phyloP scores from a whole-genome alignment of 2,888 invertebrate genomes.

The Catocala fraxini region DNA sequence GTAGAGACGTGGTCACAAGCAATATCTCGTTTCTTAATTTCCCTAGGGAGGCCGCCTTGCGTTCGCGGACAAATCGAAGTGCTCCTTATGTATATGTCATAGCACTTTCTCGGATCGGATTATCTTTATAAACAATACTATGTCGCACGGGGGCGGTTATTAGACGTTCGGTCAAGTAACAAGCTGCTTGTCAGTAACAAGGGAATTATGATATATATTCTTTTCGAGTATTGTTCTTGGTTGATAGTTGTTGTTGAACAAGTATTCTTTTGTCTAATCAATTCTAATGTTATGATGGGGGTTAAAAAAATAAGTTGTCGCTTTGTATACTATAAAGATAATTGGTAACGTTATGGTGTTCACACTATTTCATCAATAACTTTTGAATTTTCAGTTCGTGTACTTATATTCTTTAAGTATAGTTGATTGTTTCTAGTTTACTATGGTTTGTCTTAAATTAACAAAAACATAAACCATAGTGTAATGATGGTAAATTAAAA shows the following conservation, averaged over 20 bases:
- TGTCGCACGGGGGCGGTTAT: conserved; percentile 14
- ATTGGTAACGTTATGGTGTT: too few species aligned
- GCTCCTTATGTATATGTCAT: conserved; percentile 72
- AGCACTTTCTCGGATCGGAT: conserved; percentile 62
- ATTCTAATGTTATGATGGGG: not conserved
- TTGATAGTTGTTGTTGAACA: not conserved
- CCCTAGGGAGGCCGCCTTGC: conserved; percentile 76
- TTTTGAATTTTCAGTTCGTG: too few species aligned
- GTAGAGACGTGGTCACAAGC: conserved; percentile 73
- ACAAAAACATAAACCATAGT: too few species aligned
- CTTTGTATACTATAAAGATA: too few species aligned
- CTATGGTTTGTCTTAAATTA: too few species aligned
- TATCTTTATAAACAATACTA: conserved; percentile 71
- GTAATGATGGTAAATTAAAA: too few species aligned
- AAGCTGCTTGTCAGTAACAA: conserved; percentile 4
- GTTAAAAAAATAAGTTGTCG: too few species aligned
- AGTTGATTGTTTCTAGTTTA: too few species aligned
- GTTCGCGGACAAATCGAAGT: conserved; percentile 81
- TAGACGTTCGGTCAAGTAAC: conserved; percentile 7
- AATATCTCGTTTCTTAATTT: conserved; percentile 81
- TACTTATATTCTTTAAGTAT: too few species aligned
- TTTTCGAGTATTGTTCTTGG: not conserved
- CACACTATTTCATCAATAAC: too few species aligned
- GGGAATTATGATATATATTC: conserved; percentile 3
- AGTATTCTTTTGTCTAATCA: not conserved